Percentiles rank a stretch among this genome's conserved stretches.
Conservation (phyloP, 2,888 invertebrate genomes). For the Arctia plantaginis region DNA sequence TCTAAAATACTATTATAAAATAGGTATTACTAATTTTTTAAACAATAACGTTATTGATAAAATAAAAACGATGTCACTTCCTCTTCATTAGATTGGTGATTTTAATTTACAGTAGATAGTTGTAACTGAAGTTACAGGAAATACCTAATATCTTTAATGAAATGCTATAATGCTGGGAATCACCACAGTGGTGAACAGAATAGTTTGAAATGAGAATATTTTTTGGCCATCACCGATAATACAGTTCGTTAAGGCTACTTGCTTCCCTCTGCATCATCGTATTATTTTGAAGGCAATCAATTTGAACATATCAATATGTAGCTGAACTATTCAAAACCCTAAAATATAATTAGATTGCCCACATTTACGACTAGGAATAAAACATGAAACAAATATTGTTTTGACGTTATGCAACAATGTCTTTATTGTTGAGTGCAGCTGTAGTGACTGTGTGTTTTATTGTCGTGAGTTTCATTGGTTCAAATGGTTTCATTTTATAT, state of each 20-base stretch:
- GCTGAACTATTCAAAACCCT: constrained; percentile 8
- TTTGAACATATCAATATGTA: neutral
- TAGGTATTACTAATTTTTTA: too few species aligned
- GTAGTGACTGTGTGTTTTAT: constrained; percentile 22
- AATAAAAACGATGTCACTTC: too few species aligned
- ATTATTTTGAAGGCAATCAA: neutral
- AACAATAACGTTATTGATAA: too few species aligned
- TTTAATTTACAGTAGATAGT: neutral
- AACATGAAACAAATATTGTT: constrained; percentile 18
- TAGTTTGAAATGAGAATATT: neutral
- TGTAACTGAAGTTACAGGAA: neutral
- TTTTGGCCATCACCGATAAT: neutral
- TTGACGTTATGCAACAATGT: constrained; percentile 31
- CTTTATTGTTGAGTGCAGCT: constrained; percentile 22
- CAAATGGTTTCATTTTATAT: too few species aligned
- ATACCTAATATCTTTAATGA: neutral
- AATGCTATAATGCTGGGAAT: neutral
- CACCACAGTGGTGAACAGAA: neutral
- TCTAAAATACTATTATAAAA: too few species aligned
- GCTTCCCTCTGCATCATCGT: neutral
- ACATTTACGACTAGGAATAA: constrained; percentile 34
- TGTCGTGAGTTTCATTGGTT: constrained; percentile 34
- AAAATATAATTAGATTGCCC: constrained; percentile 19
- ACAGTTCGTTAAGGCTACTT: neutral
- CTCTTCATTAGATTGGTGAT: neutral